phyloP scores from a whole-genome alignment of 2,797 vertebrate species.

The Micropoecilia bifurca region DNA sequence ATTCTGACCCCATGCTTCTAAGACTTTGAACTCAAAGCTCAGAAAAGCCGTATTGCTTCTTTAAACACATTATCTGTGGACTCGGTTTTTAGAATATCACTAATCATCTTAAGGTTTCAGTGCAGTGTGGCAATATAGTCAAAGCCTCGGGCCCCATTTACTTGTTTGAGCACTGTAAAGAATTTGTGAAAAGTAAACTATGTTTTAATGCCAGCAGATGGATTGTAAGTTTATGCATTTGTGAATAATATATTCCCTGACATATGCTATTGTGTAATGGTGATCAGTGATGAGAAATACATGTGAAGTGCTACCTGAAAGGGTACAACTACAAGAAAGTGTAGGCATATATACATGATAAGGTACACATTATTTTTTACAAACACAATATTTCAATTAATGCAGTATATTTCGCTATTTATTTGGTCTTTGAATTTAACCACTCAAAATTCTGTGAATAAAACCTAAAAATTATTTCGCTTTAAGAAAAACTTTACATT shows the following conservation, averaged over 20 bases:
- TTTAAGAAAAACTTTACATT: background rate
- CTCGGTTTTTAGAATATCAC: conserved; percentile 85
- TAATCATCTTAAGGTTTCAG: conserved; percentile 87
- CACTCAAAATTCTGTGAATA: background rate
- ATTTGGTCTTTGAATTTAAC: background rate
- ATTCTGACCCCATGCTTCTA: conserved; percentile 85
- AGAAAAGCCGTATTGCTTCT: conserved; percentile 85
- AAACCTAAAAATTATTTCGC: background rate
- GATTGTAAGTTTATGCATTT: conserved; percentile 26
- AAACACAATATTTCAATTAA: background rate
- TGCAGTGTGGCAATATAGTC: conserved; percentile 76
- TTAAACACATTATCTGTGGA: conserved; percentile 88
- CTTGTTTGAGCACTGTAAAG: conserved; percentile 59
- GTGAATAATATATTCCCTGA: background rate
- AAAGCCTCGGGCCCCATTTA: conserved; percentile 72
- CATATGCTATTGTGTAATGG: background rate
- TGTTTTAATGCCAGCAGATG: conserved; percentile 33
- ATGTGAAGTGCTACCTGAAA: background rate
- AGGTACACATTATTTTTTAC: background rate
- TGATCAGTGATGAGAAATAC: background rate
- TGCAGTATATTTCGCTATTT: background rate
- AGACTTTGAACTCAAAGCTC: conserved; percentile 87
- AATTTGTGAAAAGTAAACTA: conserved; percentile 43
- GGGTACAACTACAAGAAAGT: background rate
- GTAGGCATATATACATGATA: background rate